These are phyloP conservation scores for Agrochola litura DNA, from an alignment of 2,888 invertebrate genomes.

Conservation along the genomic window DNA sequence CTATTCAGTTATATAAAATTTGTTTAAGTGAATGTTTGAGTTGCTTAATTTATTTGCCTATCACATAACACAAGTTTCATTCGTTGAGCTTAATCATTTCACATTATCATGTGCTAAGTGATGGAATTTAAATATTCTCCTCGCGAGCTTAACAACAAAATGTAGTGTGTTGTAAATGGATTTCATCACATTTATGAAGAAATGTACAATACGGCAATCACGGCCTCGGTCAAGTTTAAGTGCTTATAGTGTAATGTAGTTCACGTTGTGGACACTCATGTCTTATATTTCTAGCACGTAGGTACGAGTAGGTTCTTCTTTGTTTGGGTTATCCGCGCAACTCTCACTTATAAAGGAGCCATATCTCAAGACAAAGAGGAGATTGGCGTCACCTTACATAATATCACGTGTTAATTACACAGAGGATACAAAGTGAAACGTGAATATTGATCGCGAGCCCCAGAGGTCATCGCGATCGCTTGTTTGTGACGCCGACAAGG, in stretches of 20 bases:
- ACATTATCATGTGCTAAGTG: slow-evolving; percentile 37
- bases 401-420: slow-evolving; percentile 43
- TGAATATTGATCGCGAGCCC: slow-evolving; percentile 54
- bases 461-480: slow-evolving; percentile 57
- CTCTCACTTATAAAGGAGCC: slow-evolving; percentile 21
- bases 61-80: slow-evolving; percentile 62
- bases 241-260: slow-evolving; percentile 22
- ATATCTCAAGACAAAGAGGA: slow-evolving; percentile 31
- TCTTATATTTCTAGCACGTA: slow-evolving; percentile 33
- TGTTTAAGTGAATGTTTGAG: slow-evolving; percentile 63
- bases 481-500: slow-evolving; percentile 68
- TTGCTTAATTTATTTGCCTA: slow-evolving; percentile 68
- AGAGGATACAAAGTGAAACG: slow-evolving; percentile 61
- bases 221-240: slow-evolving; percentile 65
- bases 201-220: slow-evolving; percentile 52
- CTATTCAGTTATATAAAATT: slow-evolving; percentile 64
- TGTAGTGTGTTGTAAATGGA: slow-evolving; percentile 36
- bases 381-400: slow-evolving; percentile 49
- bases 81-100: slow-evolving; percentile 56
- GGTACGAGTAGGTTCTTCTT: slow-evolving; percentile 2
- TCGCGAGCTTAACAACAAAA: slow-evolving; percentile 14
- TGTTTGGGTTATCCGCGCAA: slow-evolving; percentile 4
- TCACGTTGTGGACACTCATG: slow-evolving; percentile 16
- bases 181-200: slow-evolving; percentile 52
- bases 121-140: slow-evolving; percentile 27